A percentile compares a stretch with the other conserved stretches of the same genome.
Evolutionary conservation across 2,888 invertebrate genomes (phyloP).

Genomic region (Hypena proboscidalis): DNA sequence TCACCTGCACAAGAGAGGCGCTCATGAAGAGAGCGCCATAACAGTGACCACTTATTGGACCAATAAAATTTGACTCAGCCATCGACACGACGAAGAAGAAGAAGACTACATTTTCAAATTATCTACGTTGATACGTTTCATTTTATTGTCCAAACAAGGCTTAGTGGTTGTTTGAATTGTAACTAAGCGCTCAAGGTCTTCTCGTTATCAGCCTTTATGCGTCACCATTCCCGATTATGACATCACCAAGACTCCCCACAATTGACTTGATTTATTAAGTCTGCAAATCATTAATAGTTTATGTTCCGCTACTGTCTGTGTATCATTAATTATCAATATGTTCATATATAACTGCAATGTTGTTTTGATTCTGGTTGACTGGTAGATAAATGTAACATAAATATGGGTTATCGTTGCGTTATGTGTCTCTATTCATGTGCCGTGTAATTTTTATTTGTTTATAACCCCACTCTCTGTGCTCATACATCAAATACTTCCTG

Average conservation of each 20-base stretch:
- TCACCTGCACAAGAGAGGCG: too few species aligned
- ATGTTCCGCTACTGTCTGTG: constrained; percentile 3
- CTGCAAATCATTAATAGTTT: constrained; percentile 6
- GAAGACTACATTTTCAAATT: too few species aligned
- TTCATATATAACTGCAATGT: constrained; percentile 14
- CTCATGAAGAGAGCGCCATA: too few species aligned
- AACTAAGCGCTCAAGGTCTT: constrained; percentile 52
- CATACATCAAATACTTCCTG: too few species aligned
- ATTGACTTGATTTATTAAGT: constrained; percentile 18
- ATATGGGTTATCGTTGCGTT: constrained; percentile 30
- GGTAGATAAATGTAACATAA: constrained; percentile 20
- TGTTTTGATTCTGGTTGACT: constrained; percentile 13
- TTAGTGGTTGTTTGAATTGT: constrained; percentile 46
- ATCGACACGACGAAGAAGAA: too few species aligned
- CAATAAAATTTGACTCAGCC: too few species aligned
- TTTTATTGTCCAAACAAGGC: constrained; percentile 23
- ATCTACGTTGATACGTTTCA: constrained; percentile 18
- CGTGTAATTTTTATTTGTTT: constrained; percentile 1
- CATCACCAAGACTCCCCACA: constrained; percentile 39
- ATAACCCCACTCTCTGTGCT: not conserved
- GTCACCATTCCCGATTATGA: constrained; percentile 52
- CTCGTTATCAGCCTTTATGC: constrained; percentile 49
- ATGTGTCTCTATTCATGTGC: constrained; percentile 4
- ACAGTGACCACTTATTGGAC: too few species aligned
- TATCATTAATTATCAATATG: constrained; percentile 1